phyloP scores from a whole-genome alignment of 2,113 vertebrate species.

The Ramphastos sulfuratus region DNA sequence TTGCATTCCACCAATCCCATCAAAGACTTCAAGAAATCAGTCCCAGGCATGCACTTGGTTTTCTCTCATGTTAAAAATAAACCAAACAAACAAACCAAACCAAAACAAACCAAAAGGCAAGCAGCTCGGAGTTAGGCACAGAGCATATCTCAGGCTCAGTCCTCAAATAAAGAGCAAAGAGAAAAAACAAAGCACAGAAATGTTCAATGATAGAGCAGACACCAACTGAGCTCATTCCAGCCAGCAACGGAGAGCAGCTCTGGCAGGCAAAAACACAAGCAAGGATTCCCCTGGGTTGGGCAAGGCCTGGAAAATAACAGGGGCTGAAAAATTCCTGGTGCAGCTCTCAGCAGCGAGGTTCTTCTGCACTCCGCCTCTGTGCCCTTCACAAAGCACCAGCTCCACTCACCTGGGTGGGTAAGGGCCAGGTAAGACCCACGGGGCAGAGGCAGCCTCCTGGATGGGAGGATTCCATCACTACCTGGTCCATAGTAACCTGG shows the following conservation, averaged over 20 bases:
- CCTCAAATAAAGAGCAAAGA: slow-evolving; percentile 68
- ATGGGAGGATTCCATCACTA: neutral
- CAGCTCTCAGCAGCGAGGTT: neutral
- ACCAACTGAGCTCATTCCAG: slow-evolving; percentile 32
- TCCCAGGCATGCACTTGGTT: slow-evolving; percentile 64
- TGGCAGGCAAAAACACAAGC: slow-evolving; percentile 24
- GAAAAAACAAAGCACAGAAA: slow-evolving; percentile 26
- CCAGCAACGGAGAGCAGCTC: slow-evolving; percentile 9
- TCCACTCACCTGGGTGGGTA: neutral
- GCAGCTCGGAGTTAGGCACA: slow-evolving; percentile 66
- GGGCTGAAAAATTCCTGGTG: neutral
- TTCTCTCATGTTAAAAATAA: slow-evolving; percentile 27
- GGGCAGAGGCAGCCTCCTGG: neutral
- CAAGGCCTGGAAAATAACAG: neutral
- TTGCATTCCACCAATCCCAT: slow-evolving; percentile 61
- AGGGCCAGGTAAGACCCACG: fast-evolving
- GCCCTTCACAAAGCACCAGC: neutral
- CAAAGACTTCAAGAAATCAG: slow-evolving; percentile 51
- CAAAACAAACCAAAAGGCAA: neutral
- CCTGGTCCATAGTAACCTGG: neutral
- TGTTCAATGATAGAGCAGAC: slow-evolving; percentile 51
- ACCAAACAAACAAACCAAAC: too few species aligned
- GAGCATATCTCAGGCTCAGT: slow-evolving; percentile 33
- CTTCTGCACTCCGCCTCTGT: neutral
- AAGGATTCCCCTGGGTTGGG: slow-evolving; percentile 62